Conservation (phyloP, 2,797 vertebrate species). For the Otus scops region DNA sequence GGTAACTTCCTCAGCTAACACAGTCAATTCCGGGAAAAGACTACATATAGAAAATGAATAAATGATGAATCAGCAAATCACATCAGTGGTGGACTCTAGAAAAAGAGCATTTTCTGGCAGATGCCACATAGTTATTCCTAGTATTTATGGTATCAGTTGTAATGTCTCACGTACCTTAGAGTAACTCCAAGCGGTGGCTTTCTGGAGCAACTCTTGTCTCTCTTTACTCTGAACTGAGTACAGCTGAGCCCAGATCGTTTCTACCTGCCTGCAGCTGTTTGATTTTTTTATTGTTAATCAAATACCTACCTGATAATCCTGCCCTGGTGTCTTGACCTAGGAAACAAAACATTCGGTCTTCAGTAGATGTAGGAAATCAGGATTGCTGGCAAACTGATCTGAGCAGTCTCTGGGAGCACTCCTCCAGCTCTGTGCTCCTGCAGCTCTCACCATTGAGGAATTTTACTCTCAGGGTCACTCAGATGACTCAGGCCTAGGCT, state of each 20-base stretch:
- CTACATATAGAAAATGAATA: background rate
- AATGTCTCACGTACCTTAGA: background rate
- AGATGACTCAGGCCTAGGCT: background rate
- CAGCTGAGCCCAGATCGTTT: fast-evolving
- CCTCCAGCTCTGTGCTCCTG: background rate
- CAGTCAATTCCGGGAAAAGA: background rate
- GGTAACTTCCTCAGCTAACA: background rate
- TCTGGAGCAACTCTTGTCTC: background rate
- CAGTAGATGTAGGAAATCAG: background rate
- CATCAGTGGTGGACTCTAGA: background rate
- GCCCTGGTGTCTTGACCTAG: background rate
- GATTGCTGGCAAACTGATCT: background rate
- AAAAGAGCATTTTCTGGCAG: background rate
- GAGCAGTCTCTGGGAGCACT: background rate
- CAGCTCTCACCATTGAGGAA: background rate
- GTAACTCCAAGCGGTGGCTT: background rate
- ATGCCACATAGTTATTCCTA: background rate
- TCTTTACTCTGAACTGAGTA: background rate
- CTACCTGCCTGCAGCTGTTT: background rate
- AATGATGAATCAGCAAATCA: background rate
- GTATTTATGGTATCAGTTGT: background rate
- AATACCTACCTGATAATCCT: background rate
- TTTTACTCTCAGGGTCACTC: background rate
- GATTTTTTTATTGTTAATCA: background rate
- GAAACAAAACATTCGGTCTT: background rate